These are phyloP conservation scores for Ethmia dodecea DNA, from an alignment of 2,888 invertebrate genomes.

Conservation along the genomic window DNA sequence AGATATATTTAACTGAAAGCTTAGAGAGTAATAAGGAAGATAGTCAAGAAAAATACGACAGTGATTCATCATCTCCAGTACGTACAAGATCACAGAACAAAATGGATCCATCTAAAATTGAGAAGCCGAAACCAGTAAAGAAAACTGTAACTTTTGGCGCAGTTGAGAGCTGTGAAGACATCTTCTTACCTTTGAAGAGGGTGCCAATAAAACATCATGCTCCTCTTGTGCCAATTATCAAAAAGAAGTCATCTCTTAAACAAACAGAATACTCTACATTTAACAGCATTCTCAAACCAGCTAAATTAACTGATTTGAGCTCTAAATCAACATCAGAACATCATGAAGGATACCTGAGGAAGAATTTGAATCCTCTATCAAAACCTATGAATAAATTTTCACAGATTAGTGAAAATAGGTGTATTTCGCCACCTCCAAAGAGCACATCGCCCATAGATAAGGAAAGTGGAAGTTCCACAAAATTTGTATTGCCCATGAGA, in stretches of 20 bases:
- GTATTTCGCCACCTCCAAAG: constrained; percentile 66
- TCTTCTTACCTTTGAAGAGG: constrained; percentile 74
- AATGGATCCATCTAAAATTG: constrained; percentile 64
- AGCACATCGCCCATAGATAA: constrained; percentile 57
- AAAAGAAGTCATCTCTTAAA: constrained; percentile 78
- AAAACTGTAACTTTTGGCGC: constrained; percentile 82
- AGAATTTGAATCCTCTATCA: constrained; percentile 65
- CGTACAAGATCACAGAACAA: constrained; percentile 71
- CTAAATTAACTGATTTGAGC: constrained; percentile 79
- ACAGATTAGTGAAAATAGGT: constrained; percentile 62
- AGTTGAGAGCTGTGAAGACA: constrained; percentile 80
- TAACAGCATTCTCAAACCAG: constrained; percentile 79
- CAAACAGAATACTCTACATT: constrained; percentile 76
- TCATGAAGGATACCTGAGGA: constrained; percentile 65
- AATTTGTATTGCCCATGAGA: constrained; percentile 87
- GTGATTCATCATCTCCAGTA: constrained; percentile 56
- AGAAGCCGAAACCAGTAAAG: constrained; percentile 72
- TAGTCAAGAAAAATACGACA: constrained; percentile 33
- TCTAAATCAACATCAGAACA: constrained; percentile 75
- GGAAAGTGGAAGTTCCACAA: constrained; percentile 53
- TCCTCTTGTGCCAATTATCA: constrained; percentile 80
- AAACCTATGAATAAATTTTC: constrained; percentile 69
- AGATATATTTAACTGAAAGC: constrained; percentile 41
- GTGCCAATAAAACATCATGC: constrained; percentile 77
- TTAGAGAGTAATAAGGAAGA: constrained; percentile 36